Conservation (phyloP, 1,140 invertebrate species). For the Ephestia elutella region DNA sequence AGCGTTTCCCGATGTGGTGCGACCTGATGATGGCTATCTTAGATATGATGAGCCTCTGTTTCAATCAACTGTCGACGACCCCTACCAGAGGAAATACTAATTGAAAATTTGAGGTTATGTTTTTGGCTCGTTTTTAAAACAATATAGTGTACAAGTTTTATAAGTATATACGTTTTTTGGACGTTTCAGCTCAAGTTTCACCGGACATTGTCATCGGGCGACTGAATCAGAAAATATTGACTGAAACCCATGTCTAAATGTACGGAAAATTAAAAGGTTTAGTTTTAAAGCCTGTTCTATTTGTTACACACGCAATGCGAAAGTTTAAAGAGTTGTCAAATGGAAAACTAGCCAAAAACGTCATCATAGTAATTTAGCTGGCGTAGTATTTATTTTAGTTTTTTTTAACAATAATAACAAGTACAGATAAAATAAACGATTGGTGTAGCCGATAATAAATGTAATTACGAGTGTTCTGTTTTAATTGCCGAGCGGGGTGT, state of each 20-base stretch:
- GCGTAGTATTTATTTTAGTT: conserved; percentile 24
- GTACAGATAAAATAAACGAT: conserved; percentile 29
- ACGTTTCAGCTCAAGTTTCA: no score
- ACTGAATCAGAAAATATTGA: no score
- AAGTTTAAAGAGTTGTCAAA: neutral
- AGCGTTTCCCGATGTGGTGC: conserved; percentile 48
- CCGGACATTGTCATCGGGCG: no score
- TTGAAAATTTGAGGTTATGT: conserved; percentile 11
- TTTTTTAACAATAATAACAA: conserved; percentile 16
- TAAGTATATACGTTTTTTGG: no score
- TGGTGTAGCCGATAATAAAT: conserved; percentile 59
- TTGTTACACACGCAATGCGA: no score
- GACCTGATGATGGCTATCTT: conserved; percentile 56
- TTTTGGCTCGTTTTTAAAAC: conserved; percentile 23
- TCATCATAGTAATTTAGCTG: conserved; percentile 2
- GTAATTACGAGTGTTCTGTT: conserved; percentile 56
- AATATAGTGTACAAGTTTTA: no score
- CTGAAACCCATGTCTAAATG: no score
- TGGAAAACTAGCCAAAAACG: conserved; percentile 28
- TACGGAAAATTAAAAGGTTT: no score
- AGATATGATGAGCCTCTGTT: conserved; percentile 67
- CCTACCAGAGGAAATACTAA: conserved; percentile 65
- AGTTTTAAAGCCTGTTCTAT: no score
- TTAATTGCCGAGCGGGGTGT: conserved; percentile 59
- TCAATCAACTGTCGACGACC: conserved; percentile 60